Conservation (phyloP, 2,113 vertebrate genomes). For the Acrocephalus kingi region DNA sequence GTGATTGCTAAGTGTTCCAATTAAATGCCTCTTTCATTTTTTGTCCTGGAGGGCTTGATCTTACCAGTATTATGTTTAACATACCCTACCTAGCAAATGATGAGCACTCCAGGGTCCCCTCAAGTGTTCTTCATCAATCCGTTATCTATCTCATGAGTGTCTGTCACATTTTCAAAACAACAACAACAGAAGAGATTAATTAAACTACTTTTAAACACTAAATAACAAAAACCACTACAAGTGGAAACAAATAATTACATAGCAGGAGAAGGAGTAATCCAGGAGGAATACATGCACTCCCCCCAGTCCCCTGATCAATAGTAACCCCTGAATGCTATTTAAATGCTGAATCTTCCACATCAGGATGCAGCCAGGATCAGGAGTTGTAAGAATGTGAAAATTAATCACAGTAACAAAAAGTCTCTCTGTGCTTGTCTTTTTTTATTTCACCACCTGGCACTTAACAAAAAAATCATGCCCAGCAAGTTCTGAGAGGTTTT, state of each 20-base stretch:
- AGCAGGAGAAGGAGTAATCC: constrained; percentile 1
- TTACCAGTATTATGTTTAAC: constrained; percentile 65
- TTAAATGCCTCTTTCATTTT: constrained; percentile 82
- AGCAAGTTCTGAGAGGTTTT: background rate
- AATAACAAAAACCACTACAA: constrained; percentile 41
- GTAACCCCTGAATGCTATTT: background rate
- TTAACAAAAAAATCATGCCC: constrained; percentile 48
- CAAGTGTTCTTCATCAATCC: constrained; percentile 59
- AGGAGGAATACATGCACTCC: constrained; percentile 3
- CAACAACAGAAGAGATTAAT: constrained; percentile 70
- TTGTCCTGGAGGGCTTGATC: constrained; percentile 80
- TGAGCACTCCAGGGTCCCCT: constrained; percentile 47
- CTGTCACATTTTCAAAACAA: constrained; percentile 69
- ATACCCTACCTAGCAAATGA: constrained; percentile 58
- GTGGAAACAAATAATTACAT: constrained; percentile 44
- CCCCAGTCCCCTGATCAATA: background rate
- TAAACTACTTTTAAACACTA: constrained; percentile 63
- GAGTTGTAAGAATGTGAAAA: constrained; percentile 35
- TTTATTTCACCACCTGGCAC: constrained; percentile 61
- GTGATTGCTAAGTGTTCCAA: constrained; percentile 87
- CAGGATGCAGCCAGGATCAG: constrained; percentile 8
- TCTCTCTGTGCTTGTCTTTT: constrained; percentile 58
- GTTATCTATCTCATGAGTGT: constrained; percentile 71
- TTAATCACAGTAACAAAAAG: constrained; percentile 63
- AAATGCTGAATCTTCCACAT: constrained; percentile 24